Percentiles rank a stretch among this genome's conserved stretches.
Evolutionary conservation across 2,888 invertebrate genomes (phyloP).

Genomic region (Dascillus cervinus): DNA sequence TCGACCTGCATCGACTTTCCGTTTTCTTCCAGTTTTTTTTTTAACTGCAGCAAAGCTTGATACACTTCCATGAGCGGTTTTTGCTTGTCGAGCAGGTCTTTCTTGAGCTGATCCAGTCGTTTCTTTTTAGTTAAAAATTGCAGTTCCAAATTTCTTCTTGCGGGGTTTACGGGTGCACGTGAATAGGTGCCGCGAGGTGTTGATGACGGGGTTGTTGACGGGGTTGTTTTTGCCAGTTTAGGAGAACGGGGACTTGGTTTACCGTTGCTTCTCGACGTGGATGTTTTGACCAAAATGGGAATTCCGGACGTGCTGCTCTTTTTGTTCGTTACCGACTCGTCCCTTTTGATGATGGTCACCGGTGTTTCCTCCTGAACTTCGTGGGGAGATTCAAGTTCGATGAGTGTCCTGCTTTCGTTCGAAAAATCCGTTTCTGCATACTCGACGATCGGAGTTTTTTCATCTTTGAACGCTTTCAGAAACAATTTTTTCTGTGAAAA

Average conservation of each 20-base stretch:
- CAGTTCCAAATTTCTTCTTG: conserved; percentile 25
- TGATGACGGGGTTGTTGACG: neutral
- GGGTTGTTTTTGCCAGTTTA: neutral
- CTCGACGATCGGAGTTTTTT: too few relatives aligned
- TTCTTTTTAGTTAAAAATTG: conserved; percentile 37
- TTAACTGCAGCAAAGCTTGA: conserved; percentile 31
- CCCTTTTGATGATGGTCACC: too few relatives aligned
- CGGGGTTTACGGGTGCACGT: neutral
- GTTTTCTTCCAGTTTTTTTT: conserved; percentile 32
- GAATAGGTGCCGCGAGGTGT: neutral
- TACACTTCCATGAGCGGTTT: conserved; percentile 35
- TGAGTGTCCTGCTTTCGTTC: too few relatives aligned
- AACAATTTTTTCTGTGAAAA: too few relatives aligned
- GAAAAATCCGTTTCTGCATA: too few relatives aligned
- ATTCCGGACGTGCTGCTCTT: too few relatives aligned
- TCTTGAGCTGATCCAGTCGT: conserved; percentile 28
- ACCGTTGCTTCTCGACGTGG: conserved; percentile 7
- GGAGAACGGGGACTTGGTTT: conserved; percentile 2
- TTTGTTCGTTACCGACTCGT: too few relatives aligned
- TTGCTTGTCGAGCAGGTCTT: conserved; percentile 33
- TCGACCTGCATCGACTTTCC: conserved; percentile 31
- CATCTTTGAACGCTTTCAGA: too few relatives aligned
- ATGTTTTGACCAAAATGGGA: conserved; percentile 9
- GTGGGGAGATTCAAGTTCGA: too few relatives aligned
- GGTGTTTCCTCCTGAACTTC: too few relatives aligned